A percentile compares a stretch with the other conserved stretches of the same genome.
Conservation (phyloP, 2,888 invertebrate species). For the Heteromurus nitidus region DNA sequence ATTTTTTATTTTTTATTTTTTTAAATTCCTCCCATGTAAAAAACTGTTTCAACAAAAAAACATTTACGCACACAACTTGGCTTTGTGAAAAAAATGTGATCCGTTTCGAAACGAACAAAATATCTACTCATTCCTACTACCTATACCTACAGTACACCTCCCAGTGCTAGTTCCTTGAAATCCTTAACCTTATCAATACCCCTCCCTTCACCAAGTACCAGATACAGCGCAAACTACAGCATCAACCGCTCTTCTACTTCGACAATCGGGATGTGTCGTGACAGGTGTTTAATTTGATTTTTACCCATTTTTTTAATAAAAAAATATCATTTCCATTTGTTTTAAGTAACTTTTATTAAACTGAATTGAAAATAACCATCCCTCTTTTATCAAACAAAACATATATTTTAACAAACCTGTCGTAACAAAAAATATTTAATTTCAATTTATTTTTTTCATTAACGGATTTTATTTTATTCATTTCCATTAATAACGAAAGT, state of each 20-base stretch:
- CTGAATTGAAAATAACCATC: background rate
- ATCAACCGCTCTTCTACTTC: constrained; percentile 72
- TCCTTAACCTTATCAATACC: constrained; percentile 72
- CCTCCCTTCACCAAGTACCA: constrained; percentile 69
- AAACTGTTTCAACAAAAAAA: constrained; percentile 27
- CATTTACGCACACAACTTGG: constrained; percentile 16
- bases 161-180: constrained; percentile 71
- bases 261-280: constrained; percentile 73
- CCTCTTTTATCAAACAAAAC: constrained; percentile 1
- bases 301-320: constrained; percentile 48
- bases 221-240: constrained; percentile 73
- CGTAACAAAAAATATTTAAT: background rate
- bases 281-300: constrained; percentile 72
- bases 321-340: constrained; percentile 43
- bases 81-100: constrained; percentile 12
- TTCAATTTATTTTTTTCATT: background rate
- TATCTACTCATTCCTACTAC: background rate
- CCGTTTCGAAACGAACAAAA: background rate
- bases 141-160: constrained; percentile 54
- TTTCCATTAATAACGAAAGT: constrained; percentile 25
- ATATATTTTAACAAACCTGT: constrained; percentile 20
- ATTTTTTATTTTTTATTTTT: constrained; percentile 28
- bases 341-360: background rate
- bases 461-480: background rate
- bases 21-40: constrained; percentile 42